A percentile compares a stretch with the other conserved stretches of the same genome.
These are phyloP conservation scores for Gephyroberyx darwinii DNA, from an alignment of 2,797 vertebrate species.

Conservation along the genomic window DNA sequence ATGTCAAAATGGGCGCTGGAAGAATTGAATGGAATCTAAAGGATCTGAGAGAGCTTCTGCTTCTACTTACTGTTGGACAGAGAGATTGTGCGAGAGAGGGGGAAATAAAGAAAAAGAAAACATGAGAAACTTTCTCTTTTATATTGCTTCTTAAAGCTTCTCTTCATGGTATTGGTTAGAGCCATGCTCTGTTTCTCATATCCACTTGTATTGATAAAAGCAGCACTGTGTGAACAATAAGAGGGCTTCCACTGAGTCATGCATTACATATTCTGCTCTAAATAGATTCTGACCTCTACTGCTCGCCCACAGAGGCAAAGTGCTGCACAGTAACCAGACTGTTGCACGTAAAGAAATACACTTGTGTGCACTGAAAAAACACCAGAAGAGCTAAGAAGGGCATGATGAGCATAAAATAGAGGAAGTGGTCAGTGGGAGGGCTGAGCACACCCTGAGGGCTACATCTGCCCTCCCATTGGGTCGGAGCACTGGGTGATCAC, in stretches of 20 bases:
- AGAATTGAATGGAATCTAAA: slow-evolving; percentile 42
- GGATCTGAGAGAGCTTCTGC: slow-evolving; percentile 59
- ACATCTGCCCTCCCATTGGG: neutral
- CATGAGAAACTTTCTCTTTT: slow-evolving; percentile 39
- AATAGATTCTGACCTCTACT: slow-evolving; percentile 63
- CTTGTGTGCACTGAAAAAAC: slow-evolving; percentile 8
- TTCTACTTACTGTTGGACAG: slow-evolving; percentile 63
- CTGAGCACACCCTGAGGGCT: neutral
- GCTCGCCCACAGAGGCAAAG: slow-evolving; percentile 41
- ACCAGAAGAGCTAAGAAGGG: neutral
- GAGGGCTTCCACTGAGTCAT: slow-evolving; percentile 60
- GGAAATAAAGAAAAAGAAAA: slow-evolving; percentile 41
- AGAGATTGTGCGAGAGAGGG: slow-evolving; percentile 17
- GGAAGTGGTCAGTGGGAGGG: neutral
- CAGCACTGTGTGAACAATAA: slow-evolving; percentile 63
- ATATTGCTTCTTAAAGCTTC: slow-evolving; percentile 40
- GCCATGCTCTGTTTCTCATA: slow-evolving; percentile 66
- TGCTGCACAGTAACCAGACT: slow-evolving; percentile 25
- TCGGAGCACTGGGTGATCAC: slow-evolving; percentile 74
- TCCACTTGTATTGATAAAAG: slow-evolving; percentile 64
- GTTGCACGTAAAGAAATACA: slow-evolving; percentile 31
- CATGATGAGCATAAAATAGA: neutral
- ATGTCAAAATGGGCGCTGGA: slow-evolving; percentile 27
- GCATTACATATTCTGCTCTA: slow-evolving; percentile 56
- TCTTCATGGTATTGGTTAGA: slow-evolving; percentile 43